Evolutionary conservation across 2,113 vertebrate genomes (phyloP), one percentile per base, ranked within the genome.

Genomic region (Callaeas wilsoni): DNA sequence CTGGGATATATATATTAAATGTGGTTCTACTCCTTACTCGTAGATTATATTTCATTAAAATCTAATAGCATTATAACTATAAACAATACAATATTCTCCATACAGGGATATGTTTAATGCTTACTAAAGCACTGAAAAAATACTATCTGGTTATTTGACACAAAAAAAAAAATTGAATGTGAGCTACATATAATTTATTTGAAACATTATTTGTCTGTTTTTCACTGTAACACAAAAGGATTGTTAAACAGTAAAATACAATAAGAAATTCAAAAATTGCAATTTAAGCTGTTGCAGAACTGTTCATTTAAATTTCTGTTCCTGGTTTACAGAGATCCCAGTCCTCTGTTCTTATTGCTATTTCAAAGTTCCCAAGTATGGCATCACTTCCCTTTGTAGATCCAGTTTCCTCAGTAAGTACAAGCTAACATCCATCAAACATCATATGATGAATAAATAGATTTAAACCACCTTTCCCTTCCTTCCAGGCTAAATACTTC

Each of bases 1-100:
- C 60, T 83, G 41, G 30, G 44, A 60, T 63, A 71, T 73, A 88
- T 90, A 62, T 84, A 64, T 91, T 91, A 93, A 88, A 49, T 35
- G 29, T 90, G 11, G 19, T 77, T 84, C 27, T 14, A 70, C 30
- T 47, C 50, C 67, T 78, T 77, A 46, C 49, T 59, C 5, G 3
- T 74, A 84, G 44, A 27, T 91, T 91, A 63, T 87, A 97, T 95
- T 96, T 96, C 92, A 90, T 84, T 65, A 82, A 93, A 94, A 95
- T 56, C 65, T 87, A 90, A 86, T 65, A 87, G 16, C 42, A 73
- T 82, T 87, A 55, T 25, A 37, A 20, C 60, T 79, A 75, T 81
- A 87, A 96, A 79, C 69, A 93, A 47, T 35, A 62, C 12, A 92
- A 64, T 57, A 71, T 26, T 41, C 35, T 83, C 35, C 41, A 25